Percentiles rank a stretch among this genome's conserved stretches.
Evolutionary conservation across 2,888 invertebrate species (phyloP).

Genomic region (Phytoseiulus persimilis): DNA sequence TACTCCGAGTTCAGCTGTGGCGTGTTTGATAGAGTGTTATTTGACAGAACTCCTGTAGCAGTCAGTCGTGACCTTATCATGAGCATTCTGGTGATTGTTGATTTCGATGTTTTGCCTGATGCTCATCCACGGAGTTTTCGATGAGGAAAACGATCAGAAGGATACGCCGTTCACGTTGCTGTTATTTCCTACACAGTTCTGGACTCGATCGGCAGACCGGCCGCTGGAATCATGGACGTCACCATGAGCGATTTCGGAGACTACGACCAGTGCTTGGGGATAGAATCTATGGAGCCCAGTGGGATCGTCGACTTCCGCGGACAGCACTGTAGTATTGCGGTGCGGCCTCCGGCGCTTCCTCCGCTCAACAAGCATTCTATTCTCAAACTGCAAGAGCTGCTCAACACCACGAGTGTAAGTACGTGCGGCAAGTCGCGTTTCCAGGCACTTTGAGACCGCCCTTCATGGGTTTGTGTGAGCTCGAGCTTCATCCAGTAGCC

Average conservation of each 20-base stretch:
- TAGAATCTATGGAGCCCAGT: conserved; percentile 6
- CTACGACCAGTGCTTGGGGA: conserved; percentile 22
- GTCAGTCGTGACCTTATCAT: too few species aligned
- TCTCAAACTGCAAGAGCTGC: conserved; percentile 21
- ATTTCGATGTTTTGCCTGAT: too few species aligned
- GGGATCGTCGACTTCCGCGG: conserved; percentile 24
- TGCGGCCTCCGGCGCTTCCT: conserved; percentile 13
- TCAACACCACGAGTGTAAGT: conserved; percentile 25
- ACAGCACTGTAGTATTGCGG: conserved; percentile 9
- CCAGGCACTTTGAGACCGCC: too few species aligned
- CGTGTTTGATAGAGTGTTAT: too few species aligned
- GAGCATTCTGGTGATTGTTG: too few species aligned
- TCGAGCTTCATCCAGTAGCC: too few species aligned
- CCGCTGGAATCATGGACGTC: conserved; percentile 37
- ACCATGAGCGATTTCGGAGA: conserved; percentile 37
- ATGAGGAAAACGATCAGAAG: neutral
- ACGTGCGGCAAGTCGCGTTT: too few species aligned
- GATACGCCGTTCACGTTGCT: neutral
- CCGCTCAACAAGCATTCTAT: neutral
- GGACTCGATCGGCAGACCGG: conserved; percentile 34
- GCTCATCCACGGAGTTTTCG: neutral
- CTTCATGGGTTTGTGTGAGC: too few species aligned
- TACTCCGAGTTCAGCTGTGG: too few species aligned
- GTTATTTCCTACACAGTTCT: neutral
- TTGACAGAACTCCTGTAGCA: too few species aligned